Base-by-base conservation (phyloP, 2,888 invertebrate genomes). In the Melanostoma scalare region DNA sequence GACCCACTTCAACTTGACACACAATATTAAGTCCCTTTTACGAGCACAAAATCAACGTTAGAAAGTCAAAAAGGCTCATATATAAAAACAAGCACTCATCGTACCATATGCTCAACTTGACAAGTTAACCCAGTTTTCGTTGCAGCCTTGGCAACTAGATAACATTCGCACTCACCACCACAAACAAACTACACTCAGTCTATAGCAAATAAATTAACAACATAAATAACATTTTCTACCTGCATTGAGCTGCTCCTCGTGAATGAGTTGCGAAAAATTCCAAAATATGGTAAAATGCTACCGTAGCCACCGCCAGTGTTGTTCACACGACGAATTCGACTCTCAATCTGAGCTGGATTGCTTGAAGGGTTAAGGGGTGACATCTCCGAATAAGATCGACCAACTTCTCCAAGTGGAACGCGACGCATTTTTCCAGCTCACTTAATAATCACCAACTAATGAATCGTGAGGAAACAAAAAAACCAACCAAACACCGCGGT, bases 351-450 rank as follows among this genome's bases (percentile, higher is more conserved):
- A 3, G 69, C 53, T 4, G 44, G 33, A 33, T 76, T 71, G 56
- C 42, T 69, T 30, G 68, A 35, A 3, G 91, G 90, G 88, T 91
- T 91, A n/a, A 91, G 76, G 4, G 91, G 91, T 63, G 91, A 91
- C 89, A 91, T 88, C 86, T 91, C 91, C 67, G 91, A 91, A 65
- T 88, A 89, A 61, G 91, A 87, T 55, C 90, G 89, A 5, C 90
- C 91, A 65, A 90, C 86, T 69, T 88, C 87, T 8, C 85, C 85
- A 40, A 91, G 74, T 40, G 88, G 89, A 5, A 87, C 86, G 30
- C 89, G 88, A 33, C 81, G 79, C 90, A 90, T 90, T 9, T 78
- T 77, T 6, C 9, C 8, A 42, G 44, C 48, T 20, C 20, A 48
- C 20, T 6, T 30, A 36, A 63, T 10, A 61, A 30, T 48, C 20